Percentiles rank a stretch among this genome's conserved stretches.
Evolutionary conservation across 1,140 invertebrate species (phyloP).

Genomic region (Ylistrum balloti): DNA sequence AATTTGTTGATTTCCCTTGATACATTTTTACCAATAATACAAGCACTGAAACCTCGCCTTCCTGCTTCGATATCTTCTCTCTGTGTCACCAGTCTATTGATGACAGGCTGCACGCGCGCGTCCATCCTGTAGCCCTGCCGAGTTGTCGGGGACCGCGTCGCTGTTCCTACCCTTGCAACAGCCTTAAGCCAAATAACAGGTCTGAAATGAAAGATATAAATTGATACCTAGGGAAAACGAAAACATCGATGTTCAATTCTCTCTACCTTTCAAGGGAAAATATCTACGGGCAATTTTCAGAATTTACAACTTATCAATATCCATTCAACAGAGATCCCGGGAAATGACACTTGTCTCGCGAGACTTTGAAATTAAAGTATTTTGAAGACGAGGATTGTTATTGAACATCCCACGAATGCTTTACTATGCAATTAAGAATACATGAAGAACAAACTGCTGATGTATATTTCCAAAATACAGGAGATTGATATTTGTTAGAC

Average conservation of each 20-base stretch:
- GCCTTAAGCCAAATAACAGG: background rate
- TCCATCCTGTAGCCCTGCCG: conserved; percentile 11
- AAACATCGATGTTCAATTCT: conserved; percentile 38
- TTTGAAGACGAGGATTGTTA: conserved; percentile 10
- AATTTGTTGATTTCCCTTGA: conserved; percentile 58
- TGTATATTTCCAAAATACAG: background rate
- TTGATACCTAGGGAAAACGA: conserved; percentile 33
- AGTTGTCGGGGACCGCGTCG: background rate
- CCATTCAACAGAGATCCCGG: conserved; percentile 21
- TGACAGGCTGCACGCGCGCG: conserved; percentile 13
- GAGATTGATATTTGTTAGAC: background rate
- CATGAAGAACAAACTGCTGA: background rate
- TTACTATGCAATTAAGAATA: background rate
- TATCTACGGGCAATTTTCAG: conserved; percentile 33
- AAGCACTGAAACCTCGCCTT: conserved; percentile 43
- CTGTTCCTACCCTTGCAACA: background rate
- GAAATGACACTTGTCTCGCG: conserved; percentile 30
- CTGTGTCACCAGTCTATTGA: conserved; percentile 16
- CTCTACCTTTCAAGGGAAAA: conserved; percentile 37
- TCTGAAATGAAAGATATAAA: conserved; percentile 40
- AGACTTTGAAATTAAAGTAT: conserved; percentile 29
- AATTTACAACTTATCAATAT: conserved; percentile 40
- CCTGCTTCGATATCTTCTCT: conserved; percentile 32
- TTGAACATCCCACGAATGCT: conserved; percentile 18
- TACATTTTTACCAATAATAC: conserved; percentile 55